Base-by-base conservation (phyloP, 2,797 vertebrate genomes). In the Stomatorhinus walkeri region DNA sequence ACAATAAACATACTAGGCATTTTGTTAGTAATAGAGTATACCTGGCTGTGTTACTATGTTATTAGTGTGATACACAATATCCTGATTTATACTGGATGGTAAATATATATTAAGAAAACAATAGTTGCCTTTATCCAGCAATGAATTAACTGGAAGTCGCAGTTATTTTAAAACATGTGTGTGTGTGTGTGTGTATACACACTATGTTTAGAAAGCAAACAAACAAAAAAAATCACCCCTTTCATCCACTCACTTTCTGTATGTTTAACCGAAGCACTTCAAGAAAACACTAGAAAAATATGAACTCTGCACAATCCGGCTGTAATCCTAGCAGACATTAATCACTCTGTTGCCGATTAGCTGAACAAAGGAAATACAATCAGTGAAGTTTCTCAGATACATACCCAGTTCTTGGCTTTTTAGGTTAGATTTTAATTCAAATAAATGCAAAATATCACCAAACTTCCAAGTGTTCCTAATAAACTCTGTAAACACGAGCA, bases 401-500 rank as follows among this genome's bases (percentile, higher is more conserved):
- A 32, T 83, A 46, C 22, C 0, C 24, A 24, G n/a, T 10, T 49
- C 19, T 49, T 4, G 3, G n/a, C 81, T 22, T 49, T 49, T 81
- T 24, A 49, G n/a, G 40, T 43, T 43, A 79, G 72, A 43, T 79
- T 84, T 84, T 84, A 48, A 24, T 49, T 84, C 40, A 48, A 84
- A 84, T 49, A 49, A 49, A 22, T 1, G n/a, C 8, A 12, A 22
- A 49, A 49, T 24, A 19, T 48, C 81, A 49, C 46, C 81, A 10
- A 49, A n/a, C 43, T 8, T 43, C 7, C 43, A 84, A n/a, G 40
- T 19, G n/a, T n/a, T 22, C 7, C 68, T 81, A 54, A 88, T 89
- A n/a, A n/a, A 51, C 86, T 90, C 87, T 88, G 85, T 51, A 90
- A 90, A 81, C n/a, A 84, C 1, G 16, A 48, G 2, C 46, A 49